Evolutionary conservation across 2,113 vertebrate species (phyloP), one percentile per base, ranked within the genome.

Genomic region (Eonycteris spelaea): DNA sequence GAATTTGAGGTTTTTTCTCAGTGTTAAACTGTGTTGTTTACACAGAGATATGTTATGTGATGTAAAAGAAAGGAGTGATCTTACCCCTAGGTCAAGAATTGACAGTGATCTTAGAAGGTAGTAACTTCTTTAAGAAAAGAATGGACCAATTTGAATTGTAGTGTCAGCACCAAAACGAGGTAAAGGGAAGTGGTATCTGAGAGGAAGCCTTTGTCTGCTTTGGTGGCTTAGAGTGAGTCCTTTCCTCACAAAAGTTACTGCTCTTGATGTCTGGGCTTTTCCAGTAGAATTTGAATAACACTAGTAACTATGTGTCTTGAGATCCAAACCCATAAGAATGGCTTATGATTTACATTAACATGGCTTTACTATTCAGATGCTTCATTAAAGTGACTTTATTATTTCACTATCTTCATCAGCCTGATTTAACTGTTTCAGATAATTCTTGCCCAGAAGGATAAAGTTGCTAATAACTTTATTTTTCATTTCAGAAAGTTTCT

Each of bases 381-480:
- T 79, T 90, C 35, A 35, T n/a, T 73, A 79, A 43, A 14, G 6
- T 40, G 19, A 59, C 26, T 67, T 59, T n/a, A 5, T 82, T 65
- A 68, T 83, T 22, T 28, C n/a, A 75, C 7, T 28, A 26, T 61
- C 30, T 86, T 96, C 51, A 80, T 85, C 35, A 63, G 57, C 13
- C 13, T 88, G 57, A 71, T 85, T 89, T 91, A 83, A 90, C 12
- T 78, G 68, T n/a, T 95, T 85, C 40, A 45, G 63, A 74, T 90
- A 90, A 68, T 90, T 90, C 28, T 86, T 63, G 18, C 28, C 35
- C 26, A 59, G 40, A 48, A 85, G 59, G 33, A 40, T 67, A n/a
- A 73, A 77, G 6, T 73, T 89, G 65, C 40, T 57, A 86, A 45
- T 68, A 95, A 35, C 22, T 53, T 96, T 93, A 63, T 35, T 75